Evolutionary conservation across 2,797 vertebrate genomes (phyloP), one percentile per base, ranked within the genome.

Genomic region (Acrossocheilus wenchowensis): DNA sequence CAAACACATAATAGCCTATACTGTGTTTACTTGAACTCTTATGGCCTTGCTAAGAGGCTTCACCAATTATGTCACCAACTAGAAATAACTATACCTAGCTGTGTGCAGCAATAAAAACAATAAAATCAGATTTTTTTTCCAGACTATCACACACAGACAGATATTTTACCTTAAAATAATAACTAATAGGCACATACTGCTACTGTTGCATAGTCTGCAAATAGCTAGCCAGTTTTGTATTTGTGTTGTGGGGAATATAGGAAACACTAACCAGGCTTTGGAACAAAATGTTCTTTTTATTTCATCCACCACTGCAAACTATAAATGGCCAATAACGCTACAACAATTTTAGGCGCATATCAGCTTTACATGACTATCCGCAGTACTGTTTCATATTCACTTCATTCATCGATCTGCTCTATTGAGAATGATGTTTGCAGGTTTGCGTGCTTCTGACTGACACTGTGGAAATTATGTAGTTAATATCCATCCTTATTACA

Each of bases 11-110:
- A 52, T 26, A 60, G 30, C 17, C 21, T 39, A 17, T 45, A 50
- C 41, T 81, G 21, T 69, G 23, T 21, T 66, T 23, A 48, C 75
- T 52, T 43, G 39, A 74, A 78, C 66, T 66, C 30, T 8, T 1
- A 34, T 23, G n/a, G 36, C 43, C 75, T 62, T 62, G 21, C 23
- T 15, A 80, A 66, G 30, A 26, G 39, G 64, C 17, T 64, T 88
- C 57, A 34, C 68, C 26, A 26, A 26, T 26, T 26, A 88, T 78
- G 57, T 88, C 8, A 2, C 9, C 3, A 81, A 75, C 41, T 19
- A 64, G 30, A 81, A 66, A 23, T 54, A 52, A 43, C 78, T 78
- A 82, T 82, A 88, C 8, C 54, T 89, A 84, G 77, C 41, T 14
- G 19, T 57, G 43, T n/a, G 52, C 5, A 7, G n/a, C 7, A 54